Conservation (phyloP, 2,113 vertebrate species). For the Heptranchias perlo region DNA sequence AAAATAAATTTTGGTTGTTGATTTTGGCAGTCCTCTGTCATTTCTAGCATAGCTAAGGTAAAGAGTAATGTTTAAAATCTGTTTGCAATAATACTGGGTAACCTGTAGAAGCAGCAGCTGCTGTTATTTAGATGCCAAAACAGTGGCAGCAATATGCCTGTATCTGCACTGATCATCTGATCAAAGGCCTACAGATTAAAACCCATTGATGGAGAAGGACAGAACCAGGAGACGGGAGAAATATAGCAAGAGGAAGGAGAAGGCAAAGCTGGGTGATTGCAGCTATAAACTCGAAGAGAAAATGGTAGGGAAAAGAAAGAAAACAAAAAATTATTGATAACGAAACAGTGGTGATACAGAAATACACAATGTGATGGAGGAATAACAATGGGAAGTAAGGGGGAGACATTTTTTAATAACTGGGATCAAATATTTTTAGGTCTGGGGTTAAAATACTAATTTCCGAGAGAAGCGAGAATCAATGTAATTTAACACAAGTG, state of each 20-base stretch:
- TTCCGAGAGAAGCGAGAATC: not conserved
- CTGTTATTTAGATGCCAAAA: not conserved
- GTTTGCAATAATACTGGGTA: not conserved
- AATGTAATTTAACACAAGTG: not conserved
- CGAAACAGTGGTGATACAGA: not conserved
- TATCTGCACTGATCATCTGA: not conserved
- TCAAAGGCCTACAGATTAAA: not conserved
- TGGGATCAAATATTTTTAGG: not conserved
- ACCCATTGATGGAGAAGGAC: not conserved
- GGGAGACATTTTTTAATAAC: not conserved
- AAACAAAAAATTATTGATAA: not conserved
- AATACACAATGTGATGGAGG: not conserved
- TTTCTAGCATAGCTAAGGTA: slow-evolving; percentile 27
- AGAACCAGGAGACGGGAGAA: not conserved
- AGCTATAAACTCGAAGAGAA: not conserved
- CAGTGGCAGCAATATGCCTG: not conserved
- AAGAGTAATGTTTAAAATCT: slow-evolving; percentile 27
- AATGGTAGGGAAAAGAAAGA: not conserved
- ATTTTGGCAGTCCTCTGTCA: slow-evolving; percentile 15
- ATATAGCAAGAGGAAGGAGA: not conserved
- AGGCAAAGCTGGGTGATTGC: not conserved
- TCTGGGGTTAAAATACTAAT: not conserved
- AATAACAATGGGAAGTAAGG: not conserved
- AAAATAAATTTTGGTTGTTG: slow-evolving; percentile 34
- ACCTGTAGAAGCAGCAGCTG: not conserved